These are phyloP conservation scores for Apogon talboti DNA, from an alignment of 2,797 vertebrate species.

Conservation along the genomic window DNA sequence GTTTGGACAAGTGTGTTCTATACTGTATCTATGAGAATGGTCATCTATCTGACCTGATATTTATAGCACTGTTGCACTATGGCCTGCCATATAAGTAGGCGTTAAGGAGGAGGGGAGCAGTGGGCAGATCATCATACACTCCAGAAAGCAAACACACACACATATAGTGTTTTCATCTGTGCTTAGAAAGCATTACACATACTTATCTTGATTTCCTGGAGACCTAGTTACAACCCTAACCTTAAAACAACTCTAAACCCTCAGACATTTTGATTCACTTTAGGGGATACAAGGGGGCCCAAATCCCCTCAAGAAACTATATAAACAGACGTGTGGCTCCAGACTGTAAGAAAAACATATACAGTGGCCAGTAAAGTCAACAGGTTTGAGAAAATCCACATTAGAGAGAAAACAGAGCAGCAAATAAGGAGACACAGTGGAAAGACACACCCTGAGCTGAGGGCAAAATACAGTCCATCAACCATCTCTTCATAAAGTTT, in stretches of 20 bases:
- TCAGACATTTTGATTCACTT: no score
- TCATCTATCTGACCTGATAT: conserved; percentile 4
- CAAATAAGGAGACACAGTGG: conserved; percentile 5
- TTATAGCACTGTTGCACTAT: conserved; percentile 1
- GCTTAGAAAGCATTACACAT: no score
- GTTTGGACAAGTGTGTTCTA: conserved; percentile 22
- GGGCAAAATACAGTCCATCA: conserved; percentile 1
- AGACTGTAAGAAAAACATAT: no score
- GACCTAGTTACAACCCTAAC: no score
- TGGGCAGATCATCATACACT: background rate
- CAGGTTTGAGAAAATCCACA: conserved; percentile 38
- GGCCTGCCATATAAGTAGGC: conserved; percentile 11
- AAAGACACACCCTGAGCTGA: background rate
- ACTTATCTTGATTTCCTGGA: no score
- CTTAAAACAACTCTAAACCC: no score
- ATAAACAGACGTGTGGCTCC: no score
- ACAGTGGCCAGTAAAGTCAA: conserved; percentile 6
- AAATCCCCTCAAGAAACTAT: no score
- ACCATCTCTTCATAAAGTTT: background rate
- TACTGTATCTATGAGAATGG: conserved; percentile 1
- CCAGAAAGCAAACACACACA: background rate
- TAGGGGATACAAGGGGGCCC: no score
- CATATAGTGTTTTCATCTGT: conserved; percentile 6
- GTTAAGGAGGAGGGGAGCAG: conserved; percentile 4
- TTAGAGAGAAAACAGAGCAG: conserved; percentile 27